Evolutionary conservation across 2,113 vertebrate genomes (phyloP).

Genomic region (Cyanistes caeruleus): DNA sequence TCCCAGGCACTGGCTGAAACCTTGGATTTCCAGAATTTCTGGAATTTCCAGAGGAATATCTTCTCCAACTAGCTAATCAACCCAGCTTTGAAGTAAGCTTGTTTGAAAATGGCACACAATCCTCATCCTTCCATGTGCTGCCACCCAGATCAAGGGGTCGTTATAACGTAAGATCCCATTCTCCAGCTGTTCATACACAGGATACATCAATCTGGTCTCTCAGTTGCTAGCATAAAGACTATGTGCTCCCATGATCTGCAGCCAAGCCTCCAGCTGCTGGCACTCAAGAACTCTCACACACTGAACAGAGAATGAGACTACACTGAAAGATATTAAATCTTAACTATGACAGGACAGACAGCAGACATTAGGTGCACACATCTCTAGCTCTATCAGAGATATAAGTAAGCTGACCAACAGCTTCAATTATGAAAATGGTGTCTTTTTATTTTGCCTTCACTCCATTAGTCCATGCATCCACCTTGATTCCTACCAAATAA

Average conservation of each 20-base stretch:
- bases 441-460: neutral
- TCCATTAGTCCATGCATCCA: neutral
- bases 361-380: neutral
- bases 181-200: accelerated
- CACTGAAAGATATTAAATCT: neutral
- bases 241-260: neutral
- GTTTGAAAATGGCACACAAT: neutral
- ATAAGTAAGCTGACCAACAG: neutral
- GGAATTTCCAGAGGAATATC: neutral
- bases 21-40: no score
- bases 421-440: neutral
- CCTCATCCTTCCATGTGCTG: neutral
- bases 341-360: neutral
- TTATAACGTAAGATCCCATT: neutral
- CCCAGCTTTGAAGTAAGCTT: neutral
- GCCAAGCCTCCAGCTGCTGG: neutral
- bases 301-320: neutral
- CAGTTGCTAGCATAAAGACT: neutral
- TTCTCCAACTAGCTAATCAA: neutral
- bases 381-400: neutral
- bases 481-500: neutral
- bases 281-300: neutral
- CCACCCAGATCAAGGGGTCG: neutral
- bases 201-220: neutral
- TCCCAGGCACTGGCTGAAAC: neutral